Base-by-base conservation (phyloP, 2,888 invertebrate species). In the Netelia inedita region DNA sequence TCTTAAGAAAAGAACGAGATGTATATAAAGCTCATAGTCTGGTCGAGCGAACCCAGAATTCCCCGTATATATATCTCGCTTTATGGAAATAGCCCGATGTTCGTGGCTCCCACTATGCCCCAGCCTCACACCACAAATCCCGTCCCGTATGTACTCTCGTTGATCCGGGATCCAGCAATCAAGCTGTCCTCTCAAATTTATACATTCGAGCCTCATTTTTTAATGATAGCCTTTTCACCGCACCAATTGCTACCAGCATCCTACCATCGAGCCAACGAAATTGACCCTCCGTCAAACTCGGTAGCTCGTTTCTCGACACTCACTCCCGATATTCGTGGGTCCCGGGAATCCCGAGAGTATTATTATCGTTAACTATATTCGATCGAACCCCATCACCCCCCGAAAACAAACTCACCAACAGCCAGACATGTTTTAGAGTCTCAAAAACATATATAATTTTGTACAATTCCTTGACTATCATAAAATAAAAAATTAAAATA, bases 111-210 rank as follows among this genome's bases (percentile, higher is more conserved):
- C 21, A 35, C 23, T 46, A 61, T 16, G n/a, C 59, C 59, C 59
- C 23, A 19, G 9, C 14, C 53, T 23, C 53, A 1, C n/a, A 53
- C 14, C 50, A 23, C 46, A 46, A 46, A 46, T 46, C 46, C 46
- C 46, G 10, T 46, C 14, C 11, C 46, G 14, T 28, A 28, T 28
- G 28, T 28, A 16, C 28, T 23, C 9, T 19, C 43, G 23, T 11
- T 19, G 53, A 66, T 74, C 59, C 68, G 46, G 57, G 66, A 68
- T 73, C 73, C 43, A 65, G 79, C 83, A 80, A 83, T 83, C 83
- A 80, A 80, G 80, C 83, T 80, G 83, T 80, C 80, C 55, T 68
- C 65, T 46, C 57, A 83, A 83, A 83, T 83, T 83, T 80, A 83
- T 83, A 65, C 71, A 68, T 59, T 83, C 71, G 69, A 75, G 65